Conservation (phyloP, 2,888 invertebrate species). For the Drosophila infuscata region DNA sequence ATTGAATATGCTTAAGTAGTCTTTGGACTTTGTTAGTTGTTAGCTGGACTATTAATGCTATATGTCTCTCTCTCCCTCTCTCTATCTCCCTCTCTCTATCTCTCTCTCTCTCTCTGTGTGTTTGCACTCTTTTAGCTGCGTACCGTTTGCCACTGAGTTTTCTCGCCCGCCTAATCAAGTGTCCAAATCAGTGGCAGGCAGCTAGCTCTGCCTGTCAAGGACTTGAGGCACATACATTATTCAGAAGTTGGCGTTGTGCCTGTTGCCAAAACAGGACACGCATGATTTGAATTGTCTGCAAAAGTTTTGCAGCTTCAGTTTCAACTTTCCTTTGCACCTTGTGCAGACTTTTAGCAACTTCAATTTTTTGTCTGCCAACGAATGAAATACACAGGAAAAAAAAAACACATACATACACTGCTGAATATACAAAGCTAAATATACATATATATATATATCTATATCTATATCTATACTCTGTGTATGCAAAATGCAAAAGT, state of each 20-base stretch:
- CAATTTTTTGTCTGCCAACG: conserved; percentile 50
- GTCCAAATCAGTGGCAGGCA: conserved; percentile 60
- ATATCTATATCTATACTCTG: conserved; percentile 31
- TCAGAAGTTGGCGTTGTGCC: conserved; percentile 49
- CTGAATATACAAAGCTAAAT: neutral
- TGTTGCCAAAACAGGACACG: conserved; percentile 59
- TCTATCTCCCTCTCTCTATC: neutral
- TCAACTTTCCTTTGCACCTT: conserved; percentile 65
- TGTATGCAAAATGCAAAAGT: conserved; percentile 79
- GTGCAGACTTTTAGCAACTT: conserved; percentile 57
- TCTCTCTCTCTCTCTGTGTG: neutral
- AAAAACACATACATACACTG: conserved; percentile 6
- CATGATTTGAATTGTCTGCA: conserved; percentile 69
- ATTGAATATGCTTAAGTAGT: neutral
- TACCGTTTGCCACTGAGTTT: conserved; percentile 16
- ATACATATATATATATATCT: conserved; percentile 26
- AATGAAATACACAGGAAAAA: conserved; percentile 13
- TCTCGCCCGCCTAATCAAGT: conserved; percentile 63
- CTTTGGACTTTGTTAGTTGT: neutral
- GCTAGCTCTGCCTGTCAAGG: conserved; percentile 26
- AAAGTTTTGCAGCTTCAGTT: conserved; percentile 51
- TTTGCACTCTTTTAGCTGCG: neutral
- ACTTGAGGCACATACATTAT: conserved; percentile 64
- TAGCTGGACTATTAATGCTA: conserved; percentile 19
- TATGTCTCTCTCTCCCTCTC: neutral